These are phyloP conservation scores for Dolichotis patagonum DNA, from an alignment of 2,113 vertebrate genomes.

Conservation along the genomic window DNA sequence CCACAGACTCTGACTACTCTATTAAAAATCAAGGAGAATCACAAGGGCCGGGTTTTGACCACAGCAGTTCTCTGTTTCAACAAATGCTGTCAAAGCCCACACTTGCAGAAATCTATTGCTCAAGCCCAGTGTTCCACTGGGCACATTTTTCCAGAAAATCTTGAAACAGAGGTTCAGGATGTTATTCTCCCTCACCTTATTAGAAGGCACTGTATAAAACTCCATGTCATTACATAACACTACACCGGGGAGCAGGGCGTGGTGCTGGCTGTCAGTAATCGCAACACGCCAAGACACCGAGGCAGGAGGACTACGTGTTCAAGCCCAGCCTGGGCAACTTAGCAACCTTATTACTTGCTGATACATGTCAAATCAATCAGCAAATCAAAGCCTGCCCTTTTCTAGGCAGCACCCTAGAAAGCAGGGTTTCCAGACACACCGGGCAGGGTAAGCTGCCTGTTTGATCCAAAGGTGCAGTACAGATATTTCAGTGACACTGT, in stretches of 20 bases:
- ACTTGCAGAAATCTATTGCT: slow-evolving; percentile 22
- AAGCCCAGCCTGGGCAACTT: not conserved
- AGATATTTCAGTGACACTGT: too few relatives aligned
- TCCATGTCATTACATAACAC: not conserved
- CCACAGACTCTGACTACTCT: not conserved
- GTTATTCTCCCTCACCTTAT: not conserved
- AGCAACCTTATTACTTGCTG: not conserved
- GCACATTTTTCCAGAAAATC: not conserved
- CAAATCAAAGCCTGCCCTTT: not conserved
- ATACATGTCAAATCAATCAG: not conserved
- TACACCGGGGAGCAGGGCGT: not conserved
- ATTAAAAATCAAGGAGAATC: not conserved
- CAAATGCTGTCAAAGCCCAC: slow-evolving; percentile 27
- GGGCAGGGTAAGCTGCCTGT: not conserved
- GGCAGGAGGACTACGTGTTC: not conserved
- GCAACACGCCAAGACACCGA: not conserved
- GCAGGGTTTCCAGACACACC: not conserved
- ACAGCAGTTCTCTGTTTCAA: not conserved
- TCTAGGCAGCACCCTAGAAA: not conserved
- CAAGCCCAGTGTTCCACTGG: not conserved
- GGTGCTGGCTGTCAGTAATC: not conserved
- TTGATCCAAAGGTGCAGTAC: not conserved
- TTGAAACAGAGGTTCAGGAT: not conserved
- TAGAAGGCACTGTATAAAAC: not conserved
- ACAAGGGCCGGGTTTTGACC: not conserved